Base-by-base conservation (phyloP, 2,113 vertebrate species). In the Osmerus mordax region DNA sequence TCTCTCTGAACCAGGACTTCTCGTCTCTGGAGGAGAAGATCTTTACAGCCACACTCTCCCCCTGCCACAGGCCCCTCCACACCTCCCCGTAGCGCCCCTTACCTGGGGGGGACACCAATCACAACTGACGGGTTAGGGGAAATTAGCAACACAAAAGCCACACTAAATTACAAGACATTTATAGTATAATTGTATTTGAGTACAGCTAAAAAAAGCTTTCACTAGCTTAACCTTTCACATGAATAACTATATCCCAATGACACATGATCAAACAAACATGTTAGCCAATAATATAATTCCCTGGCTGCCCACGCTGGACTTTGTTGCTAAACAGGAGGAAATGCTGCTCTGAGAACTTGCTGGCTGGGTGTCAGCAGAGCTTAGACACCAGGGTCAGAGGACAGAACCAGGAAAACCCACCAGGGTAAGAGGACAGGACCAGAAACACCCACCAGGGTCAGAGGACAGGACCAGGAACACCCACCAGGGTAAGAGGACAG, bases 1-100 rank as follows among this genome's bases (percentile, higher is more conserved):
- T 99, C 89, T 99, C 97, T 84, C 97, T 90, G 91, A 99, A 99
- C 97, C 97, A 99, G n/a, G 97, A 99, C 84, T 98, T 99, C 80
- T 99, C 97, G 64, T 99, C 97, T 76, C 97, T 89, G 36, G 97
- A 99, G 67, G 97, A 99, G 85, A 99, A 99, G 85, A 99, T 98
- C 89, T 99, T 99, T 63, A 99, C 97, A 1, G 97, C 97, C 0
- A 99, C 94, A 0, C 92, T 98, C 89, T 99, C 97, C 51, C 97
- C 97, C 88, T 99, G 97, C 97, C 97, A 99, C 71, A 96, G 96
- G 51, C 97, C 97, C 72, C 96, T 91, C 97, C 97, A 99, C 19
- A 99, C 97, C 72, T 99, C 97, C 65, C 97, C 97, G 0, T 97
- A 99, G 8, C 97, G 94, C 23, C 97, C 97, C 79, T 99, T 99